These are phyloP conservation scores for Netelia inedita DNA, from an alignment of 2,888 invertebrate genomes.

Conservation along the genomic window DNA sequence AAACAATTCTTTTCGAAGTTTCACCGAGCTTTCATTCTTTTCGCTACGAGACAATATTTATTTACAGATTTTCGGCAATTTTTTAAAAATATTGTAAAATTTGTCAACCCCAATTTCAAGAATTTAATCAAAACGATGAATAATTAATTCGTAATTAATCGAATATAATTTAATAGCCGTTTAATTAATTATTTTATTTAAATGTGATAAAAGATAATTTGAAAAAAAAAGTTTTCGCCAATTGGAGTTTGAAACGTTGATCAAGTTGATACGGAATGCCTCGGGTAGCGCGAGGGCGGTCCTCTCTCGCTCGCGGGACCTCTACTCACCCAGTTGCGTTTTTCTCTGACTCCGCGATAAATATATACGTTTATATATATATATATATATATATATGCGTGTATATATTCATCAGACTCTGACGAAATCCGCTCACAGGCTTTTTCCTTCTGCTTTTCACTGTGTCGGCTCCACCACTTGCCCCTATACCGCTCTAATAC, in stretches of 20 bases:
- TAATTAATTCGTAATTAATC: no score
- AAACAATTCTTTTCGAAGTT: no score
- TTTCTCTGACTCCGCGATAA: neutral
- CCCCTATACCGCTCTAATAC: conserved; percentile 26
- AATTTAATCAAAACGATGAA: no score
- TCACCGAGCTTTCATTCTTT: no score
- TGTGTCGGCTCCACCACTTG: conserved; percentile 40
- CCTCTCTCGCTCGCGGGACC: neutral
- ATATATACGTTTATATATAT: neutral
- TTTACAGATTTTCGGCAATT: no score
- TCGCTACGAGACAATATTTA: no score
- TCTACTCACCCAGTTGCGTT: neutral
- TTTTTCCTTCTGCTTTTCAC: conserved; percentile 43
- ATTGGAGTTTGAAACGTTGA: neutral
- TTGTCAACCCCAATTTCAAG: no score
- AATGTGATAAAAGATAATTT: no score
- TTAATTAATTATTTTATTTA: no score
- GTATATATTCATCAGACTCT: conserved; percentile 17
- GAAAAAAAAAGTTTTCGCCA: neutral
- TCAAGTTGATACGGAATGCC: neutral
- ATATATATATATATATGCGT: neutral
- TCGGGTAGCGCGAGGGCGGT: neutral
- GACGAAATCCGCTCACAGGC: conserved; percentile 24
- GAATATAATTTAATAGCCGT: no score
- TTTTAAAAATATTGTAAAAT: no score